Conservation (phyloP, 2,888 invertebrate species). For the Apamea epomidion region DNA sequence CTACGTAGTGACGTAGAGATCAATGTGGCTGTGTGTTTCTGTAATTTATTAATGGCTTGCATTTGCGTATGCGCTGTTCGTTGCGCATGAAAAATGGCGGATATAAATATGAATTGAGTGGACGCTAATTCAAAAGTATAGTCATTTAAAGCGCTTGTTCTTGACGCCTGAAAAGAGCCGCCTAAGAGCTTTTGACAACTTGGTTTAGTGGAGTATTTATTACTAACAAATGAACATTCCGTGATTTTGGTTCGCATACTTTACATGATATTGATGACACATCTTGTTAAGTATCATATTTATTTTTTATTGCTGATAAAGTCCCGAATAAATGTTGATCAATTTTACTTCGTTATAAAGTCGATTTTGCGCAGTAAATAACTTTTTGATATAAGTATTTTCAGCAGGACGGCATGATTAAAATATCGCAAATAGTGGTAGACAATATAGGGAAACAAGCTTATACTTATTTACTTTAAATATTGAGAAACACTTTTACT, state of each 20-base stretch:
- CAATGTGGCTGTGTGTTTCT: slow-evolving; percentile 81
- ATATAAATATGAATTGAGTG: slow-evolving; percentile 85
- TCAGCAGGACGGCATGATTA: neutral
- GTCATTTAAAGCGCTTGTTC: slow-evolving; percentile 76
- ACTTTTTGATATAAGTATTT: neutral
- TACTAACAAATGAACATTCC: slow-evolving; percentile 42
- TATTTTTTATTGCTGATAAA: slow-evolving; percentile 12
- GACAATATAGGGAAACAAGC: neutral
- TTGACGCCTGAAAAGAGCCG: slow-evolving; percentile 74
- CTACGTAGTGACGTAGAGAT: slow-evolving; percentile 77
- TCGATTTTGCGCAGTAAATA: neutral
- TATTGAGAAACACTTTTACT: neutral
- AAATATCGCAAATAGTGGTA: neutral
- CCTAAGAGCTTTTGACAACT: slow-evolving; percentile 69
- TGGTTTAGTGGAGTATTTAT: slow-evolving; percentile 58
- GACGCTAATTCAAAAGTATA: slow-evolving; percentile 83
- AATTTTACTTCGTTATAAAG: neutral
- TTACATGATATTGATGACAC: slow-evolving; percentile 10
- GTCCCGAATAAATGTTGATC: neutral
- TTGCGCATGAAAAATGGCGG: slow-evolving; percentile 85
- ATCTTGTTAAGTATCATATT: slow-evolving; percentile 10
- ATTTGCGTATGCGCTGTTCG: slow-evolving; percentile 85
- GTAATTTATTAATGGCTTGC: slow-evolving; percentile 88
- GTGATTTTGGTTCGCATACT: slow-evolving; percentile 37
- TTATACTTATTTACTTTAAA: neutral